A percentile compares a stretch with the other conserved stretches of the same genome.
These are phyloP conservation scores for Apaloderma vittatum DNA, from an alignment of 2,113 vertebrate species.

Conservation along the genomic window DNA sequence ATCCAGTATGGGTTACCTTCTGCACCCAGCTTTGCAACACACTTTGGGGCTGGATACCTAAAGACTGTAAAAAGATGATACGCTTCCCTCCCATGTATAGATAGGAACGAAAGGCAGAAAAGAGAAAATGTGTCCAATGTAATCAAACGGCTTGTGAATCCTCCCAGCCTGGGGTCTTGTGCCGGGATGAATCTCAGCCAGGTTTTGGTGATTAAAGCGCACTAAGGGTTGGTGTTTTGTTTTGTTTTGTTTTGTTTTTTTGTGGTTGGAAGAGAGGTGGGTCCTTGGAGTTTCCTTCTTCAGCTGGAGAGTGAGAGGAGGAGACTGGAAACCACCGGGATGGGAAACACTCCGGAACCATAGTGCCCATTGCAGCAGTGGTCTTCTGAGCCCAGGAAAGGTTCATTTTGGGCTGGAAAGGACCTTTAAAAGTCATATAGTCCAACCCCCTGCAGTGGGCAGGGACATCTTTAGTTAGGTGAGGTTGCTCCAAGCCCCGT, in stretches of 20 bases:
- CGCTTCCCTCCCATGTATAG: not conserved
- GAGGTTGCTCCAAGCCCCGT: no score
- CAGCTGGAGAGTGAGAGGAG: not conserved
- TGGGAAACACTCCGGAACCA: not conserved
- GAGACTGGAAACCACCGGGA: not conserved
- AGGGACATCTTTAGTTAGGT: no score
- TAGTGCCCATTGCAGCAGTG: fast-evolving
- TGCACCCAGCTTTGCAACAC: not conserved
- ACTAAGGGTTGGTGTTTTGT: no score
- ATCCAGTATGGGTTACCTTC: not conserved
- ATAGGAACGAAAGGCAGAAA: not conserved
- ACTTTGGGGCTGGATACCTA: not conserved
- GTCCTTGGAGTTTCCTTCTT: not conserved
- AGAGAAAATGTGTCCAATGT: not conserved
- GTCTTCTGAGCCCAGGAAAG: not conserved
- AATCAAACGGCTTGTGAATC: not conserved
- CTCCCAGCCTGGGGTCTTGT: fast-evolving
- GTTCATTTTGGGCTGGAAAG: no score
- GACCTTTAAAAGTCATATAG: no score
- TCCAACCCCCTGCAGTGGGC: no score
- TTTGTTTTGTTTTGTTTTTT: fast-evolving
- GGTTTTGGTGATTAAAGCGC: not conserved
- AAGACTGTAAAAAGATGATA: not conserved
- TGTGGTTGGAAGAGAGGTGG: not conserved
- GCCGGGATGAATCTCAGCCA: not conserved